Conservation (phyloP, 2,888 invertebrate species). For the Campaea margaritaria region DNA sequence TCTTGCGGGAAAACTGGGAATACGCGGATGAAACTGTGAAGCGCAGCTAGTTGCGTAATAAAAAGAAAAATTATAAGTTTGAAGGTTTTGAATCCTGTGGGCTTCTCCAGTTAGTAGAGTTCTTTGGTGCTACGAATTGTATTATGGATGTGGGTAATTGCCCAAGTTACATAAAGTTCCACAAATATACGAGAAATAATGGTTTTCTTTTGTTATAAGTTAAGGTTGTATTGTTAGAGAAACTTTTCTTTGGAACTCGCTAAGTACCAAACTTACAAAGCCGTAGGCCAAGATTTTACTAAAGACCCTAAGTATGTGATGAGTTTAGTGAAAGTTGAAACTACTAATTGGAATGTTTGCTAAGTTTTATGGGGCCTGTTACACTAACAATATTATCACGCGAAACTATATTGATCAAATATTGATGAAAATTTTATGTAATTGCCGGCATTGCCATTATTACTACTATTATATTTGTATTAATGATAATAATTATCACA, state of each 20-base stretch:
- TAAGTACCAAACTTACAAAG: slow-evolving; percentile 33
- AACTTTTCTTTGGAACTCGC: slow-evolving; percentile 32
- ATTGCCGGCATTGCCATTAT: no score
- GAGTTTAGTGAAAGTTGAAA: slow-evolving; percentile 15
- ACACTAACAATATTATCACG: slow-evolving; percentile 7
- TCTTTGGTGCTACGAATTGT: no score
- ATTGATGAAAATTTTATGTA: no score
- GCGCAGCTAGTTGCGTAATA: no score
- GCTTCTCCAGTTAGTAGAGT: no score
- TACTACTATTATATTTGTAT: no score
- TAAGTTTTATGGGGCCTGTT: background rate
- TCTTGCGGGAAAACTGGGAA: no score
- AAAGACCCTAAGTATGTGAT: slow-evolving; percentile 8
- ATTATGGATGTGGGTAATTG: background rate
- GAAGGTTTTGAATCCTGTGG: no score
- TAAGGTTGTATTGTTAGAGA: slow-evolving; percentile 32
- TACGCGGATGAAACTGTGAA: no score
- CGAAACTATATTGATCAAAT: no score
- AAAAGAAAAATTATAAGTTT: no score
- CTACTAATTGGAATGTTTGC: slow-evolving; percentile 15
- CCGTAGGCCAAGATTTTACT: slow-evolving; percentile 18
- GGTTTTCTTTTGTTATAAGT: slow-evolving; percentile 38
- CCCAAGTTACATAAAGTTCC: slow-evolving; percentile 22
- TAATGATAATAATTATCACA: no score
- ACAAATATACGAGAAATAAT: slow-evolving; percentile 27